phyloP scores from a whole-genome alignment of 2,888 invertebrate genomes.

The Chrysolina americana region DNA sequence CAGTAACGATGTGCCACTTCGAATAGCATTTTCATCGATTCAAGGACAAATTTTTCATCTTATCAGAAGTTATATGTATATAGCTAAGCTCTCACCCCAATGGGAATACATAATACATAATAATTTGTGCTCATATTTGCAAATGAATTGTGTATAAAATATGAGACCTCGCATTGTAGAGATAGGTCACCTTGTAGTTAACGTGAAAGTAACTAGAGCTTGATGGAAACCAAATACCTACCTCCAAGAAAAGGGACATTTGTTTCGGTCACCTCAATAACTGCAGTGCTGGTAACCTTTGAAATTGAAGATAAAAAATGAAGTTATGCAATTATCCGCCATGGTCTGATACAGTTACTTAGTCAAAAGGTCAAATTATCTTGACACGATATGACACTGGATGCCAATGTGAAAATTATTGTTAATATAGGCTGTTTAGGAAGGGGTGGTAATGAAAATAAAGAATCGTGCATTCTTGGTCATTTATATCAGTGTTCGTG shows the following conservation, averaged over 20 bases:
- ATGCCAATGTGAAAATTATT: not conserved
- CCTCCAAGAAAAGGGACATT: constrained; percentile 4
- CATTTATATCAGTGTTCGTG: too few species aligned
- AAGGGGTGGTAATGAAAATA: too few species aligned
- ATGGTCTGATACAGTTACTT: constrained; percentile 19
- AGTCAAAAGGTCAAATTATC: constrained; percentile 14
- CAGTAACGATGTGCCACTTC: too few species aligned
- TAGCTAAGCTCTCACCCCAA: too few species aligned
- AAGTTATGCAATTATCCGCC: constrained; percentile 11
- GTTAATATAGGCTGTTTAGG: not conserved
- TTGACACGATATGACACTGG: not conserved
- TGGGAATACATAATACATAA: too few species aligned
- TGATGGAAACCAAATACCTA: not conserved
- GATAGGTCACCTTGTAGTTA: constrained; percentile 2
- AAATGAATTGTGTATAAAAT: too few species aligned
- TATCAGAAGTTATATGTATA: too few species aligned
- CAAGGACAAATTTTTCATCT: too few species aligned
- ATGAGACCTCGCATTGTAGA: too few species aligned
- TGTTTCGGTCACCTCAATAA: constrained; percentile 14
- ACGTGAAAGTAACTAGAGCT: constrained; percentile 7
- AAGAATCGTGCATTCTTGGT: too few species aligned
- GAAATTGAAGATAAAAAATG: not conserved
- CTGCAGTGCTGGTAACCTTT: constrained; percentile 19
- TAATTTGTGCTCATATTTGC: too few species aligned
- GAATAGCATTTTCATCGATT: too few species aligned